phyloP scores from a whole-genome alignment of 2,113 vertebrate genomes.

The Engraulis encrasicolus region DNA sequence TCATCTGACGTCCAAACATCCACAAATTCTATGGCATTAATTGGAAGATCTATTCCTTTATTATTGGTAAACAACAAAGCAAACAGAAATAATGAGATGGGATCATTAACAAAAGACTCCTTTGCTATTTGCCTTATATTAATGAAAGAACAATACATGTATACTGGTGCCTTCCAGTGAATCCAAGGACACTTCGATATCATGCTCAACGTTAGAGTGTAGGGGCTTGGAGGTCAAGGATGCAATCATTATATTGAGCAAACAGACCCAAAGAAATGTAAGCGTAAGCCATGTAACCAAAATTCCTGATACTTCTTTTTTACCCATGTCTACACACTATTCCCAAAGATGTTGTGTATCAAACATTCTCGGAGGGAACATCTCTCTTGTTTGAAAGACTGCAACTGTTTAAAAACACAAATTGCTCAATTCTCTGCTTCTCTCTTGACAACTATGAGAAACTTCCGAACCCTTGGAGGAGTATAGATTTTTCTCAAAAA shows the following conservation, averaged over 20 bases:
- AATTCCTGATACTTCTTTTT: background rate
- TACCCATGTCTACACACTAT: background rate
- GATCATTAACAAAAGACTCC: background rate
- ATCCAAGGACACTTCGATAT: constrained; percentile 8
- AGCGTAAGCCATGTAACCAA: background rate
- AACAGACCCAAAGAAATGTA: background rate
- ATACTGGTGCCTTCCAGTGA: background rate
- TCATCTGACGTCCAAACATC: background rate
- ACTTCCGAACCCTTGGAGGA: no score
- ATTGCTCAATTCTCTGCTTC: constrained; percentile 10
- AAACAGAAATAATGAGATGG: constrained; percentile 27
- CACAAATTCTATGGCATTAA: background rate
- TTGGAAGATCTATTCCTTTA: background rate
- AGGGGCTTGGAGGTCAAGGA: background rate
- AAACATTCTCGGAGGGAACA: constrained; percentile 16
- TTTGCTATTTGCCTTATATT: background rate
- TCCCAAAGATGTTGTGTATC: background rate
- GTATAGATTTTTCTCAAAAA: no score
- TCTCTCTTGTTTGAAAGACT: constrained; percentile 15
- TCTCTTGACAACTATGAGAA: constrained; percentile 24
- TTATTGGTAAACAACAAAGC: background rate
- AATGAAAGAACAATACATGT: background rate
- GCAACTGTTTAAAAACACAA: constrained; percentile 8
- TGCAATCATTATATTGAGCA: background rate
- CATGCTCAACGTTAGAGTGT: background rate